Evolutionary conservation across 2,797 vertebrate genomes (phyloP).

Genomic region (Erpetoichthys calabaricus): DNA sequence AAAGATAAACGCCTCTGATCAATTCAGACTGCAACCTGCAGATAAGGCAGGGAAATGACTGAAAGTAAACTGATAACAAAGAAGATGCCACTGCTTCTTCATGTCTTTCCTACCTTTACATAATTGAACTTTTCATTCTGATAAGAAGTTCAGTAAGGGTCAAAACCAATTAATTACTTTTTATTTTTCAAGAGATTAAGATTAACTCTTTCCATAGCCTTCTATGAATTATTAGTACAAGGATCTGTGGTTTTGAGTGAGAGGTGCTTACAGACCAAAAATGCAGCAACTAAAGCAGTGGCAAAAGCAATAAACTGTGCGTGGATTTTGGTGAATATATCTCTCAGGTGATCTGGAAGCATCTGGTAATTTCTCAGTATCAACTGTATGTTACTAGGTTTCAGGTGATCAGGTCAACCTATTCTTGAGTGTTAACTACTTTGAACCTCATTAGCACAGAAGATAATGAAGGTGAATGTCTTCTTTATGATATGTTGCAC

Average conservation of each 20-base stretch:
- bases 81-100: background rate
- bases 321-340: no score
- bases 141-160: background rate
- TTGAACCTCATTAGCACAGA: no score
- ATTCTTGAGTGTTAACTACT: no score
- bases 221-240: background rate
- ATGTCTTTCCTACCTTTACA: background rate
- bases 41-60: background rate
- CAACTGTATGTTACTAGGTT: no score
- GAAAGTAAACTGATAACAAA: background rate
- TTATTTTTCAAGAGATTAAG: background rate
- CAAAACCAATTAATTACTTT: background rate
- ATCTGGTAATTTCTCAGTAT: no score
- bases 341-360: no score
- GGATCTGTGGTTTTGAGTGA: background rate
- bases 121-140: slow-evolving; percentile 1
- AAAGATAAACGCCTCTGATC: background rate
- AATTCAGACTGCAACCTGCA: background rate
- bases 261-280: no score
- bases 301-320: no score
- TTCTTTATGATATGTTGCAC: no score
- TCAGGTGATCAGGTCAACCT: no score
- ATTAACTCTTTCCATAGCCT: background rate
- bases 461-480: no score
- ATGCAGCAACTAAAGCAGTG: no score